Evolutionary conservation across 2,888 invertebrate species (phyloP), one percentile per base, ranked within the genome.

Genomic region (Drosophila multiciliata): DNA sequence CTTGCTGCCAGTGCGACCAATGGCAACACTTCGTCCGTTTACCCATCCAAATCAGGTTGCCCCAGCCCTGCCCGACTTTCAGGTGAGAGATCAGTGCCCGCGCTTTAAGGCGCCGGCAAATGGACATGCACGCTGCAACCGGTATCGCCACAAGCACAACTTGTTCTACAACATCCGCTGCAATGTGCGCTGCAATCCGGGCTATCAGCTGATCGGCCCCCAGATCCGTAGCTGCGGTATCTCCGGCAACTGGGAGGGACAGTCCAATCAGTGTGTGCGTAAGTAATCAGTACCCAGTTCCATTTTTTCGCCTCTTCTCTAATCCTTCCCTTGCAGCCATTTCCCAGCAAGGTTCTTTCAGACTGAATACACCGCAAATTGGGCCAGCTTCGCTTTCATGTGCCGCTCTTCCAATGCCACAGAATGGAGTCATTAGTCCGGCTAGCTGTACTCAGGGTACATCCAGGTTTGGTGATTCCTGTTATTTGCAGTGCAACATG

Each of bases 151-250:
- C 77, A 92, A 92, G 77, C 88, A 83, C 15, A 92, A 92, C 63
- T 73, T 86, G 7, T 92, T 91, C 80, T 93, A 93, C 73, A 91
- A 88, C 53, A 93, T 92, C 1, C 92, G 90, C 45, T 93, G 93
- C 73, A 88, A 89, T 3, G 89, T 93, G 5, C 89, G 89, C 87
- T 93, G 93, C 74, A 89, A 92, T 52, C 61, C 85, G 3, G 95
- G 95, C 9, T 95, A 93, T 82, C 93, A 93, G 80, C 89, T 95
- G 29, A 91, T 93, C 55, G 95, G 95, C 35, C 92, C 94, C 12
- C 91, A 94, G 32, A 91, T 93, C 33, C 92, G 94, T 60, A 92
- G 92, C 70, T 95, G 95, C 79, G 93, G 93, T 63, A 89, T 91
- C 20, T 90, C 92, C 5, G 93, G 93, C 52, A 94, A 94, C 93